These are phyloP conservation scores for Heterotilapia buettikoferi DNA, from an alignment of 2,113 vertebrate genomes.

Conservation along the genomic window DNA sequence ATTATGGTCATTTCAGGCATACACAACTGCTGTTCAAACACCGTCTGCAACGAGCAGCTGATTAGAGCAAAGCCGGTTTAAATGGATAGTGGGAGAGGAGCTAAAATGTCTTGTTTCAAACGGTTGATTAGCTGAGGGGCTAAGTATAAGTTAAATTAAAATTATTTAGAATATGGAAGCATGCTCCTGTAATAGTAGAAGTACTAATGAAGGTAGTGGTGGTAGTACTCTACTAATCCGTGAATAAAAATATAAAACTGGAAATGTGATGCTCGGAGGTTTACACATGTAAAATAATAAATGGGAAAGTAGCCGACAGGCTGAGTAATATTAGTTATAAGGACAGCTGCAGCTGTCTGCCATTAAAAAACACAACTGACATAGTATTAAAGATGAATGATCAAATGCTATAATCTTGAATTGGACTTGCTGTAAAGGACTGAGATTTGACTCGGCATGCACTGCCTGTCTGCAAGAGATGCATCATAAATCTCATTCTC, in stretches of 20 bases:
- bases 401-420: background rate
- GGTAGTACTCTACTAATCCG: background rate
- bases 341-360: background rate
- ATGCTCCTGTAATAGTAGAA: background rate
- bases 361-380: background rate
- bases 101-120: background rate
- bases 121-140: background rate
- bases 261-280: background rate
- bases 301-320: background rate
- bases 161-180: background rate
- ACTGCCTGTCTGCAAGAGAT: background rate
- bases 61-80: background rate
- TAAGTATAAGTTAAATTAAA: background rate
- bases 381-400: background rate
- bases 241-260: background rate
- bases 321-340: background rate
- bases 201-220: background rate
- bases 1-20: background rate
- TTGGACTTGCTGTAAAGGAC: background rate
- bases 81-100: background rate
- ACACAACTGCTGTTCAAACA: background rate
- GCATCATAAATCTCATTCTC: background rate
- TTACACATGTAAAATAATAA: background rate
- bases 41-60: accelerated
- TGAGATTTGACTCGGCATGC: background rate